Evolutionary conservation across 2,113 vertebrate genomes (phyloP), one percentile per base, ranked within the genome.

Genomic region (Nannobrachium achirus): DNA sequence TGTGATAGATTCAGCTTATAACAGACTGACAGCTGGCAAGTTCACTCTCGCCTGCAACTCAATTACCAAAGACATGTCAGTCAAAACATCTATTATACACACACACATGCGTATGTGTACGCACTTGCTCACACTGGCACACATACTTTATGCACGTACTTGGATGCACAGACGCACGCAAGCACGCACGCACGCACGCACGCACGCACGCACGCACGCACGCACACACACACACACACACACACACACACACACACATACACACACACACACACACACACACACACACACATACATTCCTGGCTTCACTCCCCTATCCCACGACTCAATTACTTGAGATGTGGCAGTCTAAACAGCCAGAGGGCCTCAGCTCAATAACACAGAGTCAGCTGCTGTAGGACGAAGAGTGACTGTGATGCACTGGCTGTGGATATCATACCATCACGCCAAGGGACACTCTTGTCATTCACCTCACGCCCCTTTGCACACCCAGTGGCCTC

Each of bases 241-340:
- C 10, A 46, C 18, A 55, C 14, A 46, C 46, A 13, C 8, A 14
- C 44, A 39, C 15, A 42, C 66, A 53, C 53, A 67, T 38, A 60
- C 60, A 59, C 71, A 69, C 60, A 11, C 40, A 62, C 6, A 20
- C 40, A 11, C 33, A 10, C 44, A 9, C 44, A 45, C 44, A 9
- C 44, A 56, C 20, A 25, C 10, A 1, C 67, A 16, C 49, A 45
- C 25, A 33, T 33, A 33, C 68, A 61, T 56, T 67, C 48, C 33
- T 56, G 6, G 53, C 61, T 60, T 46, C 46, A 67, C 57, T 78
- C 60, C 51, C 18, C 7, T 53, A 80, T 76, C 48, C 71, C 66
- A 73, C 5, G 41, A 87, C 81, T 88, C 78, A 86, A 82, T 86
- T 86, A 86, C 76, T 81, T 85, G 67, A 83, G 78, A 84, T 73